These are phyloP conservation scores for Cyclopterus lumpus DNA, from an alignment of 2,797 vertebrate species.

Conservation along the genomic window DNA sequence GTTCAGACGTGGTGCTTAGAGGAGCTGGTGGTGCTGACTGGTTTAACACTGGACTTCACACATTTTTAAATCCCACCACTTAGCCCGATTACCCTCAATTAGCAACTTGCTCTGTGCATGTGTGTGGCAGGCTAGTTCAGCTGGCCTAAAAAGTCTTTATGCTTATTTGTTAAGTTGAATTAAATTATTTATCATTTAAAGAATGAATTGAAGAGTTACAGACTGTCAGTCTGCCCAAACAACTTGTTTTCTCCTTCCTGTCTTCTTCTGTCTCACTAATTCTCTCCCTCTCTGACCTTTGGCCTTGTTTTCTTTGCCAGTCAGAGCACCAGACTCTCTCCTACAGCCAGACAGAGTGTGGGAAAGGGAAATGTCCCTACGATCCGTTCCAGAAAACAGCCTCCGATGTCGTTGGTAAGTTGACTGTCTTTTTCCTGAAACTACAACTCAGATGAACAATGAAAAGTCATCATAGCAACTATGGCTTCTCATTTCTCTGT, in stretches of 20 bases:
- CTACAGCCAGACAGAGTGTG: slow-evolving; percentile 84
- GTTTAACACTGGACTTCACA: slow-evolving; percentile 72
- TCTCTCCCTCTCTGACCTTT: slow-evolving; percentile 28
- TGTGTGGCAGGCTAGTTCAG: slow-evolving; percentile 8
- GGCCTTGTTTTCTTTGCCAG: slow-evolving; percentile 65
- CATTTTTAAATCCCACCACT: slow-evolving; percentile 66
- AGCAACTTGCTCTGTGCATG: slow-evolving; percentile 11
- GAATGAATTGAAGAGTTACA: slow-evolving; percentile 1
- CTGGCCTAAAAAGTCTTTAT: background rate
- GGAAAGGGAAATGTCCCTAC: slow-evolving; percentile 88
- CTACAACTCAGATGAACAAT: background rate
- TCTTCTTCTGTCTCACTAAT: slow-evolving; percentile 1
- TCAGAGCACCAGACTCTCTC: slow-evolving; percentile 79
- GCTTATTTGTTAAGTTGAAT: slow-evolving; percentile 12
- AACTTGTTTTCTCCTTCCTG: background rate
- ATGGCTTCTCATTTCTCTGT: background rate
- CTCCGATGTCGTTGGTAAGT: slow-evolving; percentile 82
- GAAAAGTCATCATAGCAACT: background rate
- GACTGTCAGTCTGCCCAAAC: background rate
- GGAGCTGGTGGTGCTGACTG: slow-evolving; percentile 64
- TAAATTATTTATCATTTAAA: background rate
- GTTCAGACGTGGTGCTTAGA: slow-evolving; percentile 68
- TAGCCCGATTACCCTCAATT: slow-evolving; percentile 63
- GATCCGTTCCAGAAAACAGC: slow-evolving; percentile 85
- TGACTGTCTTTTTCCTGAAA: slow-evolving; percentile 1